Base-by-base conservation (phyloP, 1,140 invertebrate genomes). In the Phymastichus coffea region DNA sequence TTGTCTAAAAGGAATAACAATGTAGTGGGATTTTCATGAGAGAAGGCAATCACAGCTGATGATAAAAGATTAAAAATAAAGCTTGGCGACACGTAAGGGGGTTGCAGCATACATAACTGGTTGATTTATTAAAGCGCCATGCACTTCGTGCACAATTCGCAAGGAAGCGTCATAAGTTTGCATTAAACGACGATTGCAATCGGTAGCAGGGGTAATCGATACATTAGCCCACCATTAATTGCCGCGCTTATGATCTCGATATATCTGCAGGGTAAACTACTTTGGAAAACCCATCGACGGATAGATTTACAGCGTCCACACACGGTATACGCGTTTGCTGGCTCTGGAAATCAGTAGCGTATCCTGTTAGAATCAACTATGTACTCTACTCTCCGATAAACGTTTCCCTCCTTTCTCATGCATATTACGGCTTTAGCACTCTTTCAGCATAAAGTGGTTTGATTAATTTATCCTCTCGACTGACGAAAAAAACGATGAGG, bases 211-310 rank as follows among this genome's bases (percentile, higher is more conserved):
- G 69, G 67, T 71, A 72, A 72, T 72, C 70, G 70, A 72, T 70
- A 69, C 65, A 71, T 72, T 71, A 71, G 68, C 64, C 62, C 61
- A 64, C 47, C 66, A 61, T 71, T 72, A 71, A 72, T 71, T 72
- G 70, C 65, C 65, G 57, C 62, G 65, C 70, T 70, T 67, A 69
- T 64, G 65, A 71, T 70, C 57, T 61, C 64, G 61, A 68, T 69
- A 68, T 65, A 70, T 64, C 43, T 40, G 38, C 53, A 37, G 38
- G 37, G 47, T 22, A 41, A 53, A 53, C 58, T 57, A 53, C 58
- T 66, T 64, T 64, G 61, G 66, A 65, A 59, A 63, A 49, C 55
- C 60, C 59, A 65, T 67, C 68, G 60, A 51, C 62, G 53, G 30
- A 40, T 49, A 59, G 60, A 70, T 70, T 70, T 70, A 70, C 63